Conservation (phyloP, 35 echinoderm and acorn worm species). For the Apostichopus parvimensis region DNA sequence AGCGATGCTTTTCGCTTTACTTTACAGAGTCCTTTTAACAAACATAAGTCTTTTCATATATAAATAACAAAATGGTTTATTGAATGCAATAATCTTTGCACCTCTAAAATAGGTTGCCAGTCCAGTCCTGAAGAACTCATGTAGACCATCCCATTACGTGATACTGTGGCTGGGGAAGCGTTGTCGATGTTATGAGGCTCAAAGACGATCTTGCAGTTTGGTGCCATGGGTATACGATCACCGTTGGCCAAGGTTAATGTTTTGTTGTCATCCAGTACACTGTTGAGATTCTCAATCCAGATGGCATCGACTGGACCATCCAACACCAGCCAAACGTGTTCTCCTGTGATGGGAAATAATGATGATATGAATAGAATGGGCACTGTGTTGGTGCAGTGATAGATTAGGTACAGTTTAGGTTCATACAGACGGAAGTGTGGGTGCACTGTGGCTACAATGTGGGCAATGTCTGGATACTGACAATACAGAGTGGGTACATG, state of each 20-base stretch:
- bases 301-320: slow-evolving; percentile 96
- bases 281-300: slow-evolving; percentile 99
- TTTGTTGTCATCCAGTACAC: slow-evolving; percentile 98
- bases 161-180: slow-evolving; percentile 88
- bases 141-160: slow-evolving; percentile 97
- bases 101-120: slow-evolving; percentile 88
- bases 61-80: no score
- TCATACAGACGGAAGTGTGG: no score
- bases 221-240: slow-evolving; percentile 97
- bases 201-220: slow-evolving; percentile 96
- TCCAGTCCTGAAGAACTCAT: slow-evolving; percentile 95
- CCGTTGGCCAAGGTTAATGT: slow-evolving; percentile 94
- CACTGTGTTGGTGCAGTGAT: neutral
- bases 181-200: slow-evolving; percentile 99
- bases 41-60: neutral
- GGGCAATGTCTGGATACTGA: no score
- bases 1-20: neutral
- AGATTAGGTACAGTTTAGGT: no score
- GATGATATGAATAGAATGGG: neutral
- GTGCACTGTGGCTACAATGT: no score
- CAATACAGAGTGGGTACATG: no score
- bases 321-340: slow-evolving; percentile 94
- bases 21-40: neutral
- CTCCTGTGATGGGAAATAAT: slow-evolving; percentile 54
- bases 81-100: slow-evolving; percentile 24